A percentile compares a stretch with the other conserved stretches of the same genome.
Conservation (phyloP, 92 coral and sea anemone genomes). For the Paragorgia papillata region DNA sequence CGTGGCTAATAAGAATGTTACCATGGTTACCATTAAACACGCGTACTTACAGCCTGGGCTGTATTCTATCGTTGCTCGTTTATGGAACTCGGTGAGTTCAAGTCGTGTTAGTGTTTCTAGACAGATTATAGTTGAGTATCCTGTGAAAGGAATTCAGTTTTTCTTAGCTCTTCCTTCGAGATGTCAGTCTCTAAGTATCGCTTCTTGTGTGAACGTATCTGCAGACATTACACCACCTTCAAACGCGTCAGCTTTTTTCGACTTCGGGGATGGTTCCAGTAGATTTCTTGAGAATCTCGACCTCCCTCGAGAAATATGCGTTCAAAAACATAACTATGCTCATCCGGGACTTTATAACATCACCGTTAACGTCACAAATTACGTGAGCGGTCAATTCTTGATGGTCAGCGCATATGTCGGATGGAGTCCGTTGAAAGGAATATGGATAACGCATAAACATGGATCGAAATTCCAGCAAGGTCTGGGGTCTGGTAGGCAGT, state of each 20-base stretch:
- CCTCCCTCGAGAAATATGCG: conserved; percentile 35
- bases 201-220: conserved; percentile 47
- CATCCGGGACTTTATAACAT: conserved; percentile 59
- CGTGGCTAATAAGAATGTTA: conserved; percentile 44
- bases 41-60: conserved; percentile 65
- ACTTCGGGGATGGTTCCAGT: conserved; percentile 66
- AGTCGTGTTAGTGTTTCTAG: conserved; percentile 37
- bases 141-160: conserved; percentile 64
- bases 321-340: conserved; percentile 51
- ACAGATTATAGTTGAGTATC: conserved; percentile 63
- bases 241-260: conserved; percentile 62
- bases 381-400: conserved; percentile 67
- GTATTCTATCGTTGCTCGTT: conserved; percentile 62
- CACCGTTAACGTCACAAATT: conserved; percentile 77
- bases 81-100: conserved; percentile 70
- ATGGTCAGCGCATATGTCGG: conserved; percentile 56
- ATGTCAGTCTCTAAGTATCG: conserved; percentile 58
- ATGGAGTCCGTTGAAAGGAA: conserved; percentile 39
- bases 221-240: conserved; percentile 67
- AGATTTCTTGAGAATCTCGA: conserved; percentile 28
- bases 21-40: conserved; percentile 57
- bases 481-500: conserved; percentile 57
- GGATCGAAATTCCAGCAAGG: conserved; percentile 58
- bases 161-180: conserved; percentile 63
- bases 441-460: conserved; percentile 42